Evolutionary conservation across 2,888 invertebrate genomes (phyloP).

Genomic region (Candidula unifasciata): DNA sequence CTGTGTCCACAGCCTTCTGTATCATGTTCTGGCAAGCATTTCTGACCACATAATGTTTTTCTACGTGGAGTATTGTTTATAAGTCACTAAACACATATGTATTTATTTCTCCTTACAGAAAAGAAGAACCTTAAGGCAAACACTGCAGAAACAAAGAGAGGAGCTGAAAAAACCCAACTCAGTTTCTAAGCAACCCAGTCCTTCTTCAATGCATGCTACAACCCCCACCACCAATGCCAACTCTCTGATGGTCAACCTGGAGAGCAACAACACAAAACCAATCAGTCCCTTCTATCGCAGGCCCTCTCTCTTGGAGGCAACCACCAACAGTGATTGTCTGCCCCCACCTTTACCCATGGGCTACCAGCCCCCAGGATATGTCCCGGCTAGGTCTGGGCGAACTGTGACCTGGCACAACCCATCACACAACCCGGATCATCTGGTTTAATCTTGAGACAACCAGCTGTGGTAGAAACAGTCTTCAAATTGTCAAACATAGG

Average conservation of each 20-base stretch:
- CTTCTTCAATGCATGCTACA: background rate
- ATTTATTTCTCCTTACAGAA: slow-evolving; percentile 83
- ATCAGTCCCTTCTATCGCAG: slow-evolving; percentile 57
- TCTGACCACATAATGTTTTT: no score
- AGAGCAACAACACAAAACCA: slow-evolving; percentile 53
- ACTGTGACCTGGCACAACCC: slow-evolving; percentile 64
- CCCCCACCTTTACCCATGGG: slow-evolving; percentile 56
- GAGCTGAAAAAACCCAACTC: slow-evolving; percentile 57
- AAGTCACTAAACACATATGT: background rate
- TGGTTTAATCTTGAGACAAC: slow-evolving; percentile 13
- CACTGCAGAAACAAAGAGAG: slow-evolving; percentile 80
- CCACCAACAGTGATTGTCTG: slow-evolving; percentile 58
- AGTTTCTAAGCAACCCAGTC: slow-evolving; percentile 31
- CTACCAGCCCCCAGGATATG: slow-evolving; percentile 53
- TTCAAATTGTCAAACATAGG: no score
- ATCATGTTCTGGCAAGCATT: no score
- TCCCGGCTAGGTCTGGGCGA: slow-evolving; percentile 53
- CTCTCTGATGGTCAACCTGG: slow-evolving; percentile 42
- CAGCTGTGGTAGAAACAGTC: background rate
- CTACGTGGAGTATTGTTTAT: no score
- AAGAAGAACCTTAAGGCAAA: slow-evolving; percentile 89
- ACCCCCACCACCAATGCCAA: slow-evolving; percentile 35
- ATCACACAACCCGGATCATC: slow-evolving; percentile 54
- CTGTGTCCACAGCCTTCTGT: no score
- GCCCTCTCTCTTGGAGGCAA: slow-evolving; percentile 61